Percentiles rank a stretch among this genome's conserved stretches.
Conservation (phyloP, 1,140 invertebrate genomes). For the Drosophila serrata region DNA sequence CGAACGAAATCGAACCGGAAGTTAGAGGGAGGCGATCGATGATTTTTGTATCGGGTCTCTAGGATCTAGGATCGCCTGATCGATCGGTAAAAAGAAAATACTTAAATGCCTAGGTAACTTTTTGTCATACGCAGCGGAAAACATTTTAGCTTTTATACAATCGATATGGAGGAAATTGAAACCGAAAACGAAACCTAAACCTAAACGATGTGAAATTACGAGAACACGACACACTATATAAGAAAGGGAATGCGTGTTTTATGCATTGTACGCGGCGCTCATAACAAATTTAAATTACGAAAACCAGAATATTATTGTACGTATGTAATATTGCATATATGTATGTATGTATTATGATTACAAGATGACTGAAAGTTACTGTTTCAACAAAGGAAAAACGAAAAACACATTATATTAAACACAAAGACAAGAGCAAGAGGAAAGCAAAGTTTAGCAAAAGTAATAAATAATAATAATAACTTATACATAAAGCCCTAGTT, state of each 20-base stretch:
- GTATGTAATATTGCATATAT: conserved; percentile 70
- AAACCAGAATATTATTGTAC: conserved; percentile 65
- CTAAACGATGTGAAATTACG: conserved; percentile 32
- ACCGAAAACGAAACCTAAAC: conserved; percentile 33
- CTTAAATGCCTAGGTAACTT: conserved; percentile 26
- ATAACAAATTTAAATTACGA: conserved; percentile 64
- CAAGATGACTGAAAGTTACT: conserved; percentile 83
- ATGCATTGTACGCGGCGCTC: conserved; percentile 76
- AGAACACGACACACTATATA: conserved; percentile 81
- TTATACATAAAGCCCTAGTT: conserved; percentile 61
- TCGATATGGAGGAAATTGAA: conserved; percentile 42
- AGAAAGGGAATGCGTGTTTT: conserved; percentile 72
- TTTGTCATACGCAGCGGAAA: conserved; percentile 69
- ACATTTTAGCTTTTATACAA: conserved; percentile 80
- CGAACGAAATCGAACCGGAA: conserved; percentile 46
- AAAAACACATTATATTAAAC: conserved; percentile 31
- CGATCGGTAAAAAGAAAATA: conserved; percentile 30
- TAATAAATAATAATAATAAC: conserved; percentile 66
- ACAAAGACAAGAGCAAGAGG: conserved; percentile 23
- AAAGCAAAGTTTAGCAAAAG: conserved; percentile 61
- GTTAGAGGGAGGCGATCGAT: conserved; percentile 13
- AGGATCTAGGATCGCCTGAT: conserved; percentile 38
- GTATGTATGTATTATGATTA: conserved; percentile 81
- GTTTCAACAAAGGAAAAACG: conserved; percentile 66
- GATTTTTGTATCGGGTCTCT: conserved; percentile 51